Conservation (phyloP, 92 coral and sea anemone genomes). For the Zoanthus solanderi region DNA sequence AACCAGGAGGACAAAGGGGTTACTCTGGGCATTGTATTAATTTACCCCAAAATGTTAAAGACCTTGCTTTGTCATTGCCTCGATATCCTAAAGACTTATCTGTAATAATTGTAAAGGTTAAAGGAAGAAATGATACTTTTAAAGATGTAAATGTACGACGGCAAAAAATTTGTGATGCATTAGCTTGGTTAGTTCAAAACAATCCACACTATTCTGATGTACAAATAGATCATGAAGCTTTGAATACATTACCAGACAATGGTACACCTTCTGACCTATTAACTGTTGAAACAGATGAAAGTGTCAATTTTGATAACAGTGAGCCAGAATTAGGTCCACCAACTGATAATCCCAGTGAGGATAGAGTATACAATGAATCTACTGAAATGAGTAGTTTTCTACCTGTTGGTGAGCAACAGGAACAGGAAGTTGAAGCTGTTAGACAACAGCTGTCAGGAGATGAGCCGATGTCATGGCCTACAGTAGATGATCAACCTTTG, state of each 20-base stretch:
- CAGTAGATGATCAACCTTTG: not conserved
- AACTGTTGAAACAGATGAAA: not conserved
- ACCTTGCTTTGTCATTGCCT: not conserved
- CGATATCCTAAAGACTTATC: not conserved
- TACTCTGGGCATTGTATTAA: too few species aligned
- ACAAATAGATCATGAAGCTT: not conserved
- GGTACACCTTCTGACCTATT: not conserved
- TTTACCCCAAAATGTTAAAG: not conserved
- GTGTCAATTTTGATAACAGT: too few species aligned
- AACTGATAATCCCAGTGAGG: not conserved
- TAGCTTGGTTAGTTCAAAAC: too few species aligned
- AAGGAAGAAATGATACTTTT: not conserved
- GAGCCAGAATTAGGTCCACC: not conserved
- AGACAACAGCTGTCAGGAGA: not conserved
- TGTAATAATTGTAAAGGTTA: not conserved
- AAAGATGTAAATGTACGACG: not conserved
- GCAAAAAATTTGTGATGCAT: too few species aligned
- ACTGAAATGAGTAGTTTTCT: not conserved
- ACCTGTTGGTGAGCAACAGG: constrained; percentile 5
- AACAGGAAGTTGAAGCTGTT: not conserved
- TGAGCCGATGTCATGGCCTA: not conserved
- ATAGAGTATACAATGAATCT: not conserved
- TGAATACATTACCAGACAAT: not conserved
- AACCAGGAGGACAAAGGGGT: too few species aligned
- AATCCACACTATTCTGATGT: not conserved